Percentiles rank a stretch among this genome's conserved stretches.
phyloP scores from a whole-genome alignment of 1,140 invertebrate species.

The Octopus sinensis region DNA sequence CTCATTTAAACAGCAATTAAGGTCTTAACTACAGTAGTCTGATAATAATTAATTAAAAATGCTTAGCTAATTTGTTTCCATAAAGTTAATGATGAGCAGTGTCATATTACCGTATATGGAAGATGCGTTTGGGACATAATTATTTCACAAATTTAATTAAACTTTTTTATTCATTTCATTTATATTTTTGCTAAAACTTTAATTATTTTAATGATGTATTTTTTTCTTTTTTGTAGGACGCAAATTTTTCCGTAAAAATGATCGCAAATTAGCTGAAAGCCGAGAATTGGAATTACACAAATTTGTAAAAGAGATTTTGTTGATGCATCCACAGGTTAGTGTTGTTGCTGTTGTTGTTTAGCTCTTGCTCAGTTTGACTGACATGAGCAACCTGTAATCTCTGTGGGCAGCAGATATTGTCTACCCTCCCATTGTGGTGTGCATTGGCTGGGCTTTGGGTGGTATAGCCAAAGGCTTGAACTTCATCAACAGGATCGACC shows the following conservation, averaged over 20 bases:
- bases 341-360: background rate
- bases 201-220: background rate
- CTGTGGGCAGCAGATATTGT: too few species aligned
- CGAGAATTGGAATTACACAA: constrained; percentile 14
- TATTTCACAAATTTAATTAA: background rate
- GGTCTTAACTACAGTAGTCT: background rate
- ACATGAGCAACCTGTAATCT: too few species aligned
- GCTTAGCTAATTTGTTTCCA: background rate
- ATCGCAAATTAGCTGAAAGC: constrained; percentile 8
- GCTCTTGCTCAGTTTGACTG: background rate
- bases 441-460: too few species aligned
- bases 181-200: background rate
- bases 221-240: background rate
- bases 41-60: background rate
- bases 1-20: background rate
- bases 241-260: constrained; percentile 11
- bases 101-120: background rate
- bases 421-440: too few species aligned
- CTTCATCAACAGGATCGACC: too few species aligned
- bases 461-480: too few species aligned
- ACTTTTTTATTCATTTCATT: background rate
- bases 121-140: background rate
- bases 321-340: constrained; percentile 13
- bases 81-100: background rate
- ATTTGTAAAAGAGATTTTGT: constrained; percentile 8